Conservation (phyloP, 2,113 vertebrate genomes). For the Caranx ignobilis region DNA sequence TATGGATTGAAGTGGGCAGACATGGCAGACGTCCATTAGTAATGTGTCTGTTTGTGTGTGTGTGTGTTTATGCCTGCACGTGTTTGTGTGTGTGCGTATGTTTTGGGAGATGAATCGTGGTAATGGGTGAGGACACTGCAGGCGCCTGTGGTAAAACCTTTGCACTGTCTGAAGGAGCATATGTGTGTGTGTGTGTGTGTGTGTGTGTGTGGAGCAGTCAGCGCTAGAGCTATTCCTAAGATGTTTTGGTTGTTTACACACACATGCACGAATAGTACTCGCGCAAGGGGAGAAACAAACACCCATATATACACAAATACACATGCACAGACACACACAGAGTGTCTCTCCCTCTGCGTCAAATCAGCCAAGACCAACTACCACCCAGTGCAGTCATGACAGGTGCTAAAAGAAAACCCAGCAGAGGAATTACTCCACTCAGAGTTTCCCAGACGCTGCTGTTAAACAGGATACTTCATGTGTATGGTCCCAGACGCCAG, state of each 20-base stretch:
- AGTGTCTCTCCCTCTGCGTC: slow-evolving; percentile 20
- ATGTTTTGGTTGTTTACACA: slow-evolving; percentile 35
- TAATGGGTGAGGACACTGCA: slow-evolving; percentile 59
- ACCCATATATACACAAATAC: slow-evolving; percentile 5
- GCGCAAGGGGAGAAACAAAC: slow-evolving; percentile 2
- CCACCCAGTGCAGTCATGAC: slow-evolving; percentile 69
- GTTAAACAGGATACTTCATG: slow-evolving; percentile 41
- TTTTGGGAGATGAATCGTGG: slow-evolving; percentile 52
- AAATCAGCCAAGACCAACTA: slow-evolving; percentile 63
- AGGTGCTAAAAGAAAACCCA: slow-evolving; percentile 69
- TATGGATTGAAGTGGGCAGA: slow-evolving; percentile 75
- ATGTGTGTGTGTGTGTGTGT: slow-evolving; percentile 22
- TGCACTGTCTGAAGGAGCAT: slow-evolving; percentile 37
- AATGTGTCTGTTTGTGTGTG: slow-evolving; percentile 47
- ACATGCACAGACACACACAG: neutral
- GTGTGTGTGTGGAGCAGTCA: slow-evolving; percentile 7
- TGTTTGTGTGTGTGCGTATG: slow-evolving; percentile 36
- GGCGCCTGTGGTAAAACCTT: slow-evolving; percentile 71
- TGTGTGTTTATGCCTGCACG: slow-evolving; percentile 6
- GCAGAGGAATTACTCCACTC: slow-evolving; percentile 50
- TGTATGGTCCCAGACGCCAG: slow-evolving; percentile 1
- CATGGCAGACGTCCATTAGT: slow-evolving; percentile 67
- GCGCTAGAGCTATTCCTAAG: slow-evolving; percentile 6
- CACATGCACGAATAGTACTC: slow-evolving; percentile 6
- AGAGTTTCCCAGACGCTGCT: slow-evolving; percentile 42